Conservation (phyloP, 2,113 vertebrate species). For the Empidonax alnorum region DNA sequence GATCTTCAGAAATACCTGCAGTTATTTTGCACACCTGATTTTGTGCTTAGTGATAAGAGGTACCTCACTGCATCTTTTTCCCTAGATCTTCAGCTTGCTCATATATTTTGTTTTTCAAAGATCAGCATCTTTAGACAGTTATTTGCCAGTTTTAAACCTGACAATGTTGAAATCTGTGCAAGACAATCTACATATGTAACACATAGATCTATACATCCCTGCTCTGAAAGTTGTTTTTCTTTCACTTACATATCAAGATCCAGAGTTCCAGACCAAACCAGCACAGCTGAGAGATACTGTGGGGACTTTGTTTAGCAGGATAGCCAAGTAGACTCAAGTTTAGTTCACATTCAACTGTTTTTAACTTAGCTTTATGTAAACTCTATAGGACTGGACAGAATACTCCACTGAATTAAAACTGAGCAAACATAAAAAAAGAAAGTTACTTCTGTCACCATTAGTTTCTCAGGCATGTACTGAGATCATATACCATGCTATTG, state of each 20-base stretch:
- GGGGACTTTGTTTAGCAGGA: background rate
- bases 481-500: background rate
- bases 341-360: background rate
- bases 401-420: background rate
- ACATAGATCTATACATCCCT: background rate
- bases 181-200: background rate
- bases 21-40: background rate
- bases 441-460: background rate
- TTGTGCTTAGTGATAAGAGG: background rate
- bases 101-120: background rate
- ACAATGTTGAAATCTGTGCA: background rate
- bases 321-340: background rate
- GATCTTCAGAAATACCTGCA: background rate
- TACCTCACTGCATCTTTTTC: background rate
- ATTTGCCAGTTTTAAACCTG: background rate
- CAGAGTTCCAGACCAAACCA: background rate
- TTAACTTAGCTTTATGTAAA: background rate
- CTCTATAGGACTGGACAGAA: background rate
- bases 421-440: background rate
- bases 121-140: background rate
- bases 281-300: background rate
- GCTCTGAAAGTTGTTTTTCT: background rate
- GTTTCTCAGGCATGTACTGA: background rate
- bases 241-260: fast-evolving
- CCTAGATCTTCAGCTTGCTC: background rate